Evolutionary conservation across 37 sponge, comb jelly and placozoan genomes (phyloP), one percentile per base, ranked within the genome.

Genomic region (Cliona cf. orientalis): DNA sequence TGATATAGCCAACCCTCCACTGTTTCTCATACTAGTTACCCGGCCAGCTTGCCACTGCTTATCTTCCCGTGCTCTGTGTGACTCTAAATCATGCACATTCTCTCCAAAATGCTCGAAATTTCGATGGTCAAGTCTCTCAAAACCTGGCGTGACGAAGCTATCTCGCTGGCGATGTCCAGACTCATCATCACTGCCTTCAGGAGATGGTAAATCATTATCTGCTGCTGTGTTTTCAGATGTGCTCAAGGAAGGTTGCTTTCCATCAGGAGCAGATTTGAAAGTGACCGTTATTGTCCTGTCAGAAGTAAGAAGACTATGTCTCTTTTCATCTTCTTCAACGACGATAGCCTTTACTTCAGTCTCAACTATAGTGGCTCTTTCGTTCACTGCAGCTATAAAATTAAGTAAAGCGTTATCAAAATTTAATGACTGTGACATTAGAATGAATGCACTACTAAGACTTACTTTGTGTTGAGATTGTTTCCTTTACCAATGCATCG

Each of bases 51-150:
- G 22, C 66, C 66, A 45, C 5, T 60, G 66, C 33, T 28, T 64
- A 46, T 78, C 78, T 39, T 71, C 40, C 43, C 59, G 42, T 34
- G 58, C 43, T 57, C 57, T 36, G 45, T 38, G 19, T 26, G 34
- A 41, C 44, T 71, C 61, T 21, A 59, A 11, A 0, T 66, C 68
- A 7, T 70, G 41, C 60, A 72, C 45, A 71, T 71, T 63, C 14
- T 36, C 14, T 2, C 82, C 82, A 80, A 80, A 80, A 3, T 67
- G 41, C 35, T 80, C 80, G 33, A 80, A 80, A 22, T 33, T 68
- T 35, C 9, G 26, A 23, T 25, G 7, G 55, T 80, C 37, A 17
- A 80, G 69, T 57, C 38, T 25, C 28, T 68, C 80, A 69, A 49
- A 80, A 6, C 80, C 80, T 36, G 80, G 58, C 7, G 69, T 5